Evolutionary conservation across 2,888 invertebrate genomes (phyloP).

Genomic region (Ormyrus nitidulus): DNA sequence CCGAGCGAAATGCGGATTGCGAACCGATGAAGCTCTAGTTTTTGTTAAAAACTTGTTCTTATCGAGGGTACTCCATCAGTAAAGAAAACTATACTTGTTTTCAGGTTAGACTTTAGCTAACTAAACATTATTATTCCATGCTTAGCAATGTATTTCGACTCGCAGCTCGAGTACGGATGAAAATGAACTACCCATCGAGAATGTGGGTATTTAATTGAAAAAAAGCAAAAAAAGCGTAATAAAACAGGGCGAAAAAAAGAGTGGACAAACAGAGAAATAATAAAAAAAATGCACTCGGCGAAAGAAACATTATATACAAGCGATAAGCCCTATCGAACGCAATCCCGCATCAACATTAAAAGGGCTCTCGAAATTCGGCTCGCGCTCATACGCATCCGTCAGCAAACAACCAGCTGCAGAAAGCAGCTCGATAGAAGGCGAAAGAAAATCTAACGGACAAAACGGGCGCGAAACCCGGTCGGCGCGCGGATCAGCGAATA

Average conservation of each 20-base stretch:
- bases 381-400: background rate
- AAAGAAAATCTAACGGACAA: conserved; percentile 26
- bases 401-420: background rate
- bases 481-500: conserved; percentile 55
- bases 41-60: no score
- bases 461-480: conserved; percentile 49
- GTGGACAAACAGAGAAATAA: no score
- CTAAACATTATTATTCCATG: no score
- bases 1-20: no score
- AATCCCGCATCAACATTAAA: conserved; percentile 27
- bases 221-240: background rate
- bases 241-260: no score
- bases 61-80: no score
- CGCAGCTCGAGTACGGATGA: background rate
- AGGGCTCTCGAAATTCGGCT: conserved; percentile 11
- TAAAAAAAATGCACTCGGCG: background rate
- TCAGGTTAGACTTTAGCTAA: no score
- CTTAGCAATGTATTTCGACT: background rate
- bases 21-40: no score
- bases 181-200: background rate
- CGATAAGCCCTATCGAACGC: background rate
- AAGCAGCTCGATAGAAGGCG: background rate
- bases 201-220: background rate
- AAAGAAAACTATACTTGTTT: no score
- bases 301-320: background rate